Conservation (phyloP, 1,140 invertebrate species). For the Pristionchus pacificus region DNA sequence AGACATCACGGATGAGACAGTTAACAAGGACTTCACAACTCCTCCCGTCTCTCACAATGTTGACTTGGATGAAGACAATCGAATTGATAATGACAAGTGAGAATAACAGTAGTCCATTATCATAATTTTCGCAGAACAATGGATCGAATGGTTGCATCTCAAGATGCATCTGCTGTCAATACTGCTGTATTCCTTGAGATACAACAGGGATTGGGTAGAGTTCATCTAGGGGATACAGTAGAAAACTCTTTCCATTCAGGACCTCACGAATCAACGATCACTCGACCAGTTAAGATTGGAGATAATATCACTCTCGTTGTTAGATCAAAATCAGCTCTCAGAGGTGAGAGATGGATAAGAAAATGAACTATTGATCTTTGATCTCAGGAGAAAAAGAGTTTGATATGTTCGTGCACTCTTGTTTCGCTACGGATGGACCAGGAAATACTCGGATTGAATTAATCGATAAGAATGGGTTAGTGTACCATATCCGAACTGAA, state of each 20-base stretch:
- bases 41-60: background rate
- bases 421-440: constrained; percentile 49
- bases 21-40: background rate
- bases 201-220: constrained; percentile 27
- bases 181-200: constrained; percentile 35
- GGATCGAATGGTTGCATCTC: constrained; percentile 1
- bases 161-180: constrained; percentile 13
- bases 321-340: constrained; percentile 32
- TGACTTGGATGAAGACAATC: background rate
- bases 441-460: constrained; percentile 39
- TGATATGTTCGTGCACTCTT: constrained; percentile 55
- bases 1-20: background rate
- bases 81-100: background rate
- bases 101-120: background rate
- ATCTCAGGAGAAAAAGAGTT: constrained; percentile 38
- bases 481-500: background rate
- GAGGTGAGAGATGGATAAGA: constrained; percentile 26
- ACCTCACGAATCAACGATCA: constrained; percentile 32
- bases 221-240: background rate
- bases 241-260: background rate
- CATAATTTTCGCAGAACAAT: background rate
- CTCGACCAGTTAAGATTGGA: constrained; percentile 45
- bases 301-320: constrained; percentile 47
- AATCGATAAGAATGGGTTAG: constrained; percentile 43
- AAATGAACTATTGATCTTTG: background rate